Evolutionary conservation across 2,797 vertebrate genomes (phyloP), one percentile per base, ranked within the genome.

Genomic region (Chaenodraco wilsoni): DNA sequence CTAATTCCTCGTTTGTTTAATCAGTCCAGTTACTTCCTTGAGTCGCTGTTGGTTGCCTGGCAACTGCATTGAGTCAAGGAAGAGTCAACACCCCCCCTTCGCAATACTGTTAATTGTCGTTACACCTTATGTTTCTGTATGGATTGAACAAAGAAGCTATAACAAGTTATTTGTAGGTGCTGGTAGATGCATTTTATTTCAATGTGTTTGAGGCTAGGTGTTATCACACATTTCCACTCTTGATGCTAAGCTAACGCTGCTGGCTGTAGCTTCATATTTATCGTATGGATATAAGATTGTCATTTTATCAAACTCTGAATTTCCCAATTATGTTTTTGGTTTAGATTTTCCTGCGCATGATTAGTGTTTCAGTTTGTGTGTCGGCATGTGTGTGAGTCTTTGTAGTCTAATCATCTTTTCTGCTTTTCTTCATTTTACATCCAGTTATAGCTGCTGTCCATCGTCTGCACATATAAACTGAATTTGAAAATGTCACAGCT

Each of bases 401-500:
- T 56, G 3, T 43, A 31, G 17, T 5, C 43, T 46, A 58, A 56
- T 65, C 4, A 48, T 31, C 4, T 45, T 55, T 31, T 65, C 37
- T 54, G 27, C 64, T 65, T 68, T 58, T 27, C 27, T 27, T 27
- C 27, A 27, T 27, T 27, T 77, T 65, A 19, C 41, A 6, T 66
- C 1, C 41, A 7, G 31, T 79, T 5, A 1, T 60, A 45, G 5
- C 58, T 16, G 19, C 52, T 46, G 60, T 13, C 63, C 21, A 7
- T 62, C 31, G 69, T 61, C 46, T 73, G 59, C 56, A 61, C 48
- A 44, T 62, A 40, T 56, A 19, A 51, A 17, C 23, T 17, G 11
- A 44, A 51, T 44, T 8, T 44, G 19, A 68, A 68, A 63, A 60
- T 43, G 46, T 84, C 64, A 44, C 76, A 74, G 33, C 57, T 49